Conservation (phyloP, 2,888 invertebrate species). For the Phengaris arion region DNA sequence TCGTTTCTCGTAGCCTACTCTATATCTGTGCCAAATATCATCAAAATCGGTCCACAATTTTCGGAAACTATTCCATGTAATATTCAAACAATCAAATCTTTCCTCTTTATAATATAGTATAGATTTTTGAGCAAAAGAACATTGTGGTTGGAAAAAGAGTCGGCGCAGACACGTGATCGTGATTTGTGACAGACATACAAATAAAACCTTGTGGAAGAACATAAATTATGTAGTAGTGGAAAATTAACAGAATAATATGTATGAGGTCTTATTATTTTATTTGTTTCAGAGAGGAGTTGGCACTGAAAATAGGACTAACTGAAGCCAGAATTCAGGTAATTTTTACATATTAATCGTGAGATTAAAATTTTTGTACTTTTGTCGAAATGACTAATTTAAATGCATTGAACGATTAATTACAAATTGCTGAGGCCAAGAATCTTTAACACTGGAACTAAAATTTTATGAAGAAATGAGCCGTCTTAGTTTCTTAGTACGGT, state of each 20-base stretch:
- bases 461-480: background rate
- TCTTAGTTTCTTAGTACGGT: background rate
- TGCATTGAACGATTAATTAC: background rate
- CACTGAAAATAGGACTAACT: constrained; percentile 95
- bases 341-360: background rate
- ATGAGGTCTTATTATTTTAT: constrained; percentile 35
- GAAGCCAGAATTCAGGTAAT: constrained; percentile 96
- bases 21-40: too few relatives aligned
- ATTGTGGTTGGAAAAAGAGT: too few relatives aligned
- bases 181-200: too few relatives aligned
- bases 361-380: background rate
- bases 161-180: too few relatives aligned
- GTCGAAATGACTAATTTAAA: background rate
- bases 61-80: too few relatives aligned
- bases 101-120: too few relatives aligned
- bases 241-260: background rate
- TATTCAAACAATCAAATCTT: too few relatives aligned
- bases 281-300: constrained; percentile 93
- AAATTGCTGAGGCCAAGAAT: background rate
- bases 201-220: too few relatives aligned
- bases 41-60: too few relatives aligned
- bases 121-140: too few relatives aligned
- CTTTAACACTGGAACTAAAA: background rate
- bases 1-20: too few relatives aligned
- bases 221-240: too few relatives aligned